These are phyloP conservation scores for Holotrichia oblita DNA, from an alignment of 1,140 invertebrate species.

Conservation along the genomic window DNA sequence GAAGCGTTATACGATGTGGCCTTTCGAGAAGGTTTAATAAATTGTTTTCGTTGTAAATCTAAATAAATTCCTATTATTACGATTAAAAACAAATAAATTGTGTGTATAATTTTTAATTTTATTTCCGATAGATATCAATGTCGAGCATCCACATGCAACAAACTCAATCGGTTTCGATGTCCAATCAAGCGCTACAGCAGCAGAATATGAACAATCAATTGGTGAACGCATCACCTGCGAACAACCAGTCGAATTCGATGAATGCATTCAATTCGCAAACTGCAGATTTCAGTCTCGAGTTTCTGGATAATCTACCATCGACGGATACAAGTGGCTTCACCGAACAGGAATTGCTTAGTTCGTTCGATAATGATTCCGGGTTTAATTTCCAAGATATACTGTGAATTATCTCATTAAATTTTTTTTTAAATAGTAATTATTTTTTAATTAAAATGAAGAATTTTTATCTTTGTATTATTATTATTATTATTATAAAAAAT, in stretches of 20 bases:
- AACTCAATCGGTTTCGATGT: constrained; percentile 70
- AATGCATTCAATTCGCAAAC: constrained; percentile 67
- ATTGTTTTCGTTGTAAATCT: background rate
- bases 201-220: constrained; percentile 53
- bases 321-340: constrained; percentile 75
- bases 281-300: constrained; percentile 80
- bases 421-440: background rate
- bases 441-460: background rate
- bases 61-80: background rate
- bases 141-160: constrained; percentile 73
- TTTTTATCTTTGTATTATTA: constrained; percentile 22
- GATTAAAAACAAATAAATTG: too few species aligned
- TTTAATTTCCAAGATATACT: constrained; percentile 64
- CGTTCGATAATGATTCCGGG: constrained; percentile 67
- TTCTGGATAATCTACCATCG: constrained; percentile 79
- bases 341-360: constrained; percentile 81
- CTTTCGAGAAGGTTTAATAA: background rate
- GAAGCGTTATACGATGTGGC: constrained; percentile 5
- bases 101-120: too few species aligned
- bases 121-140: constrained; percentile 65
- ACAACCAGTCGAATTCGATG: constrained; percentile 62
- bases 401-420: constrained; percentile 25
- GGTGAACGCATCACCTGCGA: constrained; percentile 49
- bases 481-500: constrained; percentile 24
- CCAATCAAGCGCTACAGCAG: constrained; percentile 58